A percentile compares a stretch with the other conserved stretches of the same genome.
Evolutionary conservation across 2,113 vertebrate species (phyloP).

Genomic region (Eublepharis macularius): DNA sequence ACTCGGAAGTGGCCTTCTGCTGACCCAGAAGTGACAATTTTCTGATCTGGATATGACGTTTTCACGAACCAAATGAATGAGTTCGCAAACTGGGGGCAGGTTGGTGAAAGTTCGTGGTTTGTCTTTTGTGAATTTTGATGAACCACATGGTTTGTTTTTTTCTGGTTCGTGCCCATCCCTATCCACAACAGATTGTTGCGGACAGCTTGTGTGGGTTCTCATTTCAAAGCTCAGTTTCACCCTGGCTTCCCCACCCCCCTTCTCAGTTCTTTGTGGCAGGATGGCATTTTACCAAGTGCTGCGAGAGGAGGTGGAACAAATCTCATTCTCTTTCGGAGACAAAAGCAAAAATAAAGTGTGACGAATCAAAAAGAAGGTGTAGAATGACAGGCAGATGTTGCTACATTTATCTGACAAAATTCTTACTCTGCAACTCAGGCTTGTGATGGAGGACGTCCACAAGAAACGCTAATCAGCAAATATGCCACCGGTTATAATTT

Average conservation of each 20-base stretch:
- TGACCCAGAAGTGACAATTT: too few relatives aligned
- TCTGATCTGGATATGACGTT: too few relatives aligned
- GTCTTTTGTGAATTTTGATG: too few relatives aligned
- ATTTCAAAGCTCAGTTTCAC: slow-evolving; percentile 45
- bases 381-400: slow-evolving; percentile 76
- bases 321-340: slow-evolving; percentile 66
- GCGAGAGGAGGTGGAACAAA: slow-evolving; percentile 58
- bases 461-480: slow-evolving; percentile 64
- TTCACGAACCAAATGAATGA: too few relatives aligned
- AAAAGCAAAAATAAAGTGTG: slow-evolving; percentile 76
- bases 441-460: slow-evolving; percentile 48
- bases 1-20: too few relatives aligned
- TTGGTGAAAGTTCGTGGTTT: too few relatives aligned
- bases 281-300: slow-evolving; percentile 68
- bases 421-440: slow-evolving; percentile 61
- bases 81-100: too few relatives aligned
- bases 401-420: slow-evolving; percentile 73
- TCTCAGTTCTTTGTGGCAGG: slow-evolving; percentile 31
- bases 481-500: slow-evolving; percentile 29
- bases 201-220: slow-evolving; percentile 33
- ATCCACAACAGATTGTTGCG: slow-evolving; percentile 35
- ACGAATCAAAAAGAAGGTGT: slow-evolving; percentile 75
- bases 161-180: too few relatives aligned
- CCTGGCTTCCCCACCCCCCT: slow-evolving; percentile 25
- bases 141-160: too few relatives aligned